These are phyloP conservation scores for Cotesia chilonis DNA, from an alignment of 1,140 invertebrate genomes.

Conservation along the genomic window DNA sequence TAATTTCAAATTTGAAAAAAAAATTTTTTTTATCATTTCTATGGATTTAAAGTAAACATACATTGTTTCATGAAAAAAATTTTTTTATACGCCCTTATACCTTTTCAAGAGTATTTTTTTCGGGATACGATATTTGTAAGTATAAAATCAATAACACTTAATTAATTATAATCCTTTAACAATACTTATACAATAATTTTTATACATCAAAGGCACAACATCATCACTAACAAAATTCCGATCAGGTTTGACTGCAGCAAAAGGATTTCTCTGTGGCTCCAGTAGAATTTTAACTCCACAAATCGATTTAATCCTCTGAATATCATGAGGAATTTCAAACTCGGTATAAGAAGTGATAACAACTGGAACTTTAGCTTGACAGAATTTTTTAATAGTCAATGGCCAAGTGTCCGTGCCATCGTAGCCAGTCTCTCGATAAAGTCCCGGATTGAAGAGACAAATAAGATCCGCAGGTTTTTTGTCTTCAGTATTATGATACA, in stretches of 20 bases:
- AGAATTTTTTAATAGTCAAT: constrained; percentile 66
- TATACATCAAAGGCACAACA: constrained; percentile 74
- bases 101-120: not conserved
- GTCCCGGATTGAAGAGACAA: constrained; percentile 76
- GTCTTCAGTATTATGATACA: constrained; percentile 70
- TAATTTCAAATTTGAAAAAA: too few relatives aligned
- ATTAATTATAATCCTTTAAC: constrained; percentile 51
- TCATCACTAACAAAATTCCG: constrained; percentile 79
- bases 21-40: too few relatives aligned
- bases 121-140: not conserved
- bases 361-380: constrained; percentile 67
- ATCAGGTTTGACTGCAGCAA: constrained; percentile 74
- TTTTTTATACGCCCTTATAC: too few relatives aligned
- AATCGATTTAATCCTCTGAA: constrained; percentile 65
- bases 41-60: too few relatives aligned
- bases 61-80: too few relatives aligned
- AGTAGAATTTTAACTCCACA: constrained; percentile 63
- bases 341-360: constrained; percentile 74
- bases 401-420: constrained; percentile 73
- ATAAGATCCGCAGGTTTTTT: constrained; percentile 68
- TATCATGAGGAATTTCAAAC: constrained; percentile 71
- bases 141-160: constrained; percentile 7
- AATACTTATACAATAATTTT: constrained; percentile 72
- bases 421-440: constrained; percentile 73
- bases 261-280: constrained; percentile 70